Evolutionary conservation across 2,888 invertebrate genomes (phyloP), one percentile per base, ranked within the genome.

Genomic region (Agrilus mali): DNA sequence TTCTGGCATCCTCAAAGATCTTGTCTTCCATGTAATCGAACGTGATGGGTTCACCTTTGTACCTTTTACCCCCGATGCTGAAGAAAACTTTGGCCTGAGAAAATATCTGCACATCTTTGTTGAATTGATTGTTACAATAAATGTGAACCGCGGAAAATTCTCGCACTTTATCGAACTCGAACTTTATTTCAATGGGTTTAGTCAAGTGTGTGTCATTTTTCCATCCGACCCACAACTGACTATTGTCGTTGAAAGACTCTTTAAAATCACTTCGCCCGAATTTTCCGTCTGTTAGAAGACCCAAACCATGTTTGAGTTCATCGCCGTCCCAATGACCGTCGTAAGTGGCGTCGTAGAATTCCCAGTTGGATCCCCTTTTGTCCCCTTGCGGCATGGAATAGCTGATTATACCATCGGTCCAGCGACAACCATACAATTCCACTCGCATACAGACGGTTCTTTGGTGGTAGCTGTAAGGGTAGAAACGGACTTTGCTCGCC

Each of bases 191-290:
- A 0, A 83, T 74, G 0, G 82, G 77, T 60, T 73, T 72, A 31
- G 70, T 69, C 39, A 69, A 67, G 4, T 78, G 69, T 1, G 82
- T 77, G 60, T 86, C 86, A 64, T 86, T 86, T 57, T 80, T 76
- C 93, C 93, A 93, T 1, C 92, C 93, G 16, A 93, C 82, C 93
- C 92, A 93, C 41, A 86, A 84, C 56, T 85, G 84, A 27, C 79
- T 62, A 22, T 56, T 58, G 42, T 66, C 62, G 64, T 75, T 77
- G 56, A 75, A 75, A 52, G 77, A 75, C 54, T 72, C 69, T 59
- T 80, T 77, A 64, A 81, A 82, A 63, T 82, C 78, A 54, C 85
- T 82, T 8, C 82, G 81, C 0, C 88, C 89, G 54, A 77, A 78
- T 57, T 79, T 78, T 14, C 89, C 89, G 61, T 90, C 89, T 16